Base-by-base conservation (phyloP, 1,140 invertebrate genomes). In the Pogonus chalceus region DNA sequence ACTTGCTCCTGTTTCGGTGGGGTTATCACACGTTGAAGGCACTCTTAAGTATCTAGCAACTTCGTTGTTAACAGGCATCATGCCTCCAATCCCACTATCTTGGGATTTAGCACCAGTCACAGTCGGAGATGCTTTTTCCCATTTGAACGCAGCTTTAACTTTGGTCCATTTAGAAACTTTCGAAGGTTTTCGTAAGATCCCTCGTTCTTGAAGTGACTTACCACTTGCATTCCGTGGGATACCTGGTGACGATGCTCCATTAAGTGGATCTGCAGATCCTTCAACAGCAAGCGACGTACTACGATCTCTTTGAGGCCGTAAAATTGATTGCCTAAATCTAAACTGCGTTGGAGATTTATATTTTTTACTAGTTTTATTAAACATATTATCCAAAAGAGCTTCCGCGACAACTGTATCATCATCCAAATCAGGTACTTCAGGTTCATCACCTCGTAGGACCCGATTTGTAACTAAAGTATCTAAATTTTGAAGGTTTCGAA, bases 131-230 rank as follows among this genome's bases (percentile, higher is more conserved):
- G 79, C 78, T n/a, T 75, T 76, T 60, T 85, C 82, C 83, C 79
- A 88, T 61, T 81, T 84, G 57, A 89, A 86, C 10, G 86, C 87
- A 20, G 86, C 84, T 68, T 88, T 88, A 7, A 90, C 87, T 66
- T 83, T 81, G 1, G 84, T 88, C 87, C 87, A 90, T 61, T 88
- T 87, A 0, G 86, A 88, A 7, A 86, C 76, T 66, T 85, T 79
- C 0, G 75, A 65, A 9, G 62, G 31, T 37, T 53, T 37, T 18
- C 4, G 9, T 3, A 39, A 20, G 7, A 9, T 7, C 7, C 31
- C 7, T 7, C 4, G 18, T 46, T 46, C 14, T 46, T 4, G 12
- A 3, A 20, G 4, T 9, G 39, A n/a, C 39, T 46, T n/a, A 12
- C 20, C 14, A 46, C 39, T 46, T 7, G 4, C 4, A 18, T 46